These are phyloP conservation scores for Neomonachus schauinslandi DNA, from an alignment of 2,113 vertebrate species.

Conservation along the genomic window DNA sequence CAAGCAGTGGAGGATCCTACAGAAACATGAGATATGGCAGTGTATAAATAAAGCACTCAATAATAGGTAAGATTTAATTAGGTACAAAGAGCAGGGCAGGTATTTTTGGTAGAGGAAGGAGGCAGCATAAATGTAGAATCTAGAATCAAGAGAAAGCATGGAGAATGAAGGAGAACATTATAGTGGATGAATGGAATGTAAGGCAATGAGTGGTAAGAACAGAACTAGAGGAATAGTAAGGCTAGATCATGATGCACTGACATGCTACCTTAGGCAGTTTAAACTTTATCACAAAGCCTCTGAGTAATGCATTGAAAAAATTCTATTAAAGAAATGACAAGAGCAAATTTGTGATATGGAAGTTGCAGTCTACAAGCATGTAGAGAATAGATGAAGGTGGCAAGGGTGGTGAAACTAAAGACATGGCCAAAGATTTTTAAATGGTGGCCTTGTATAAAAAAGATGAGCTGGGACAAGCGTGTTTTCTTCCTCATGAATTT, in stretches of 20 bases:
- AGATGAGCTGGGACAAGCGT: rapidly evolving
- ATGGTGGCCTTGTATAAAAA: not conserved
- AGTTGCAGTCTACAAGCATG: not conserved
- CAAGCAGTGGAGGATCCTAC: not conserved
- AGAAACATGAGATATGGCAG: not conserved
- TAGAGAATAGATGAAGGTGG: not conserved
- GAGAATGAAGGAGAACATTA: rapidly evolving
- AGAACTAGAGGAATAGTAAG: rapidly evolving
- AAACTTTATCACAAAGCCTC: not conserved
- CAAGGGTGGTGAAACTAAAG: not conserved
- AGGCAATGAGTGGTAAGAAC: rapidly evolving
- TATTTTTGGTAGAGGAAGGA: not conserved
- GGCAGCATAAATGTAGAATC: not conserved
- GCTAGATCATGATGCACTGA: rapidly evolving
- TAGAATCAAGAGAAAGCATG: not conserved
- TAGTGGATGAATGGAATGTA: rapidly evolving
- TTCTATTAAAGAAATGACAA: not conserved
- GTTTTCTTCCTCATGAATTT: not conserved
- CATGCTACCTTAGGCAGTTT: too few species aligned
- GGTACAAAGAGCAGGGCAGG: not conserved
- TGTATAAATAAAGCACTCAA: not conserved
- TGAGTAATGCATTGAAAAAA: not conserved
- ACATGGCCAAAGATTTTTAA: not conserved
- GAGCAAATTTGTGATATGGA: not conserved
- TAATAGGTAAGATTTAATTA: not conserved